Conservation (phyloP, 1,140 invertebrate species). For the Dufourea novaeangliae region DNA sequence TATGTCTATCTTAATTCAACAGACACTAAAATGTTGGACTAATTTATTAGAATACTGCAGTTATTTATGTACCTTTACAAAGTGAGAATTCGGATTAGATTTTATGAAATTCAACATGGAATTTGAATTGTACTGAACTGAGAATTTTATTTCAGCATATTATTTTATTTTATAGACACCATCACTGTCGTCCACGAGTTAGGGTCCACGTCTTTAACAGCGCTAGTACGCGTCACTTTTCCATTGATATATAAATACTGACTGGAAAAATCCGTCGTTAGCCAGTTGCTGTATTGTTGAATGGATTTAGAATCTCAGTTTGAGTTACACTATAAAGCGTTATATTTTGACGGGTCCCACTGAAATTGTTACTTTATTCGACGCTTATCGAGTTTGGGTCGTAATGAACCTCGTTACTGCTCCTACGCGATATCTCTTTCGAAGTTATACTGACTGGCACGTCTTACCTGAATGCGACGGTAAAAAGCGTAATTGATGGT, state of each 20-base stretch:
- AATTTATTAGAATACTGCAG: too few species aligned
- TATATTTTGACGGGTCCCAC: background rate
- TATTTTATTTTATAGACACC: too few species aligned
- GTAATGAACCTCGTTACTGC: background rate
- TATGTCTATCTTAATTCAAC: too few species aligned
- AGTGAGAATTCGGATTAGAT: too few species aligned
- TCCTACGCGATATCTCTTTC: background rate
- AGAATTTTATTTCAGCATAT: too few species aligned
- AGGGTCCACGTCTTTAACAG: background rate
- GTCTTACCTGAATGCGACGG: background rate
- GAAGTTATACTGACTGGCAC: background rate
- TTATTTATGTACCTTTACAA: too few species aligned
- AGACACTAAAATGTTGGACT: too few species aligned
- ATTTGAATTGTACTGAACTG: too few species aligned
- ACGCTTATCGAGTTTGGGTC: background rate
- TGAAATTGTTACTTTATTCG: constrained; percentile 19
- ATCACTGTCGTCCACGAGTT: too few species aligned
- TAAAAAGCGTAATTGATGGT: background rate
- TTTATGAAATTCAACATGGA: too few species aligned
- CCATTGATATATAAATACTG: constrained; percentile 15
- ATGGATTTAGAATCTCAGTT: too few species aligned
- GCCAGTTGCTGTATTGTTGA: background rate
- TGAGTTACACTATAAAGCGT: constrained; percentile 8
- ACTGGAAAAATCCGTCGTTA: background rate
- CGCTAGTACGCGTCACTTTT: background rate